These are phyloP conservation scores for Clitarchus hookeri DNA, from an alignment of 2,888 invertebrate genomes.

Conservation along the genomic window DNA sequence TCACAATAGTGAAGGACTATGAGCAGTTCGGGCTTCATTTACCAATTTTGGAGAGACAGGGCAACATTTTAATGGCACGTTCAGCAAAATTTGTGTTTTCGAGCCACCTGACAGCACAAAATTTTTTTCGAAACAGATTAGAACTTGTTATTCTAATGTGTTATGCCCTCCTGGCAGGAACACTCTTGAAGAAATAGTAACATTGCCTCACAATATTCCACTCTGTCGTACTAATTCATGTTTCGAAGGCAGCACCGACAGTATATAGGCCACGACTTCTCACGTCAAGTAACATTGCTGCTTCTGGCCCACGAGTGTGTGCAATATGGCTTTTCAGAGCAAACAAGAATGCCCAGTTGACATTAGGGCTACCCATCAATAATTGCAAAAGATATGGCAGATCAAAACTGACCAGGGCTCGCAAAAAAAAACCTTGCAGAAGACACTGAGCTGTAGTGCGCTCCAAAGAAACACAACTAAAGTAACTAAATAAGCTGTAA, in stretches of 20 bases:
- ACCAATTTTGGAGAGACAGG: neutral
- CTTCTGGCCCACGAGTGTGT: neutral
- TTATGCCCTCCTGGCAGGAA: neutral
- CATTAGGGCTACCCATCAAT: neutral
- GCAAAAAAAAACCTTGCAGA: neutral
- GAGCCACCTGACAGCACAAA: neutral
- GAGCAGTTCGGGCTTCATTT: neutral
- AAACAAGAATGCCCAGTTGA: slow-evolving; percentile 14
- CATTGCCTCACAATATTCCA: neutral
- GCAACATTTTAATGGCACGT: neutral
- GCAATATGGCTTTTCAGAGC: no score
- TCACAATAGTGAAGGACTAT: neutral
- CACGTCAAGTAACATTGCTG: neutral
- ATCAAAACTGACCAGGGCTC: neutral
- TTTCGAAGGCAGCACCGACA: neutral
- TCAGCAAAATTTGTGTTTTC: neutral
- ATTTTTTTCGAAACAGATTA: neutral
- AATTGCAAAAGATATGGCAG: neutral
- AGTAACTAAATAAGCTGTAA: neutral
- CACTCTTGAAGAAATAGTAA: neutral
- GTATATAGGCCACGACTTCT: neutral
- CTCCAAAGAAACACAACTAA: neutral
- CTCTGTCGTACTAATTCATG: neutral
- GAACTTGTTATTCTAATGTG: neutral
- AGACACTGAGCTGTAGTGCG: neutral